Base-by-base conservation (phyloP, 2,797 vertebrate genomes). In the Hozukius guyotensis region DNA sequence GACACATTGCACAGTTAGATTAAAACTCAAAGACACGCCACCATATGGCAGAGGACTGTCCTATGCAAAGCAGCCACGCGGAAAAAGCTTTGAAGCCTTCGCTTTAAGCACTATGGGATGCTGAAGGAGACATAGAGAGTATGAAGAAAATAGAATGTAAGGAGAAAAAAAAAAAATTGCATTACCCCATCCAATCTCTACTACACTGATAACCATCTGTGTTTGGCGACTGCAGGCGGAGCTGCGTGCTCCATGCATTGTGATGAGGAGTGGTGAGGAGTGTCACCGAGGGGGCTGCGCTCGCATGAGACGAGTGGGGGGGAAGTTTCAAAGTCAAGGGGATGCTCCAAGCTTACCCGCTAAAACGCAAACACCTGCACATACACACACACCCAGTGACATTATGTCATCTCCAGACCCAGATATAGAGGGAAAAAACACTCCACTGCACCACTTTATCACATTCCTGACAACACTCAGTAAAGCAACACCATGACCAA, bases 321-420 rank as follows among this genome's bases (percentile, higher is more conserved):
- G 85, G 71, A 73, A 86, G 86, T 92, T 92, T 94, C 87, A 93
- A 93, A 94, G 93, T 94, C 89, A 90, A 92, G 88, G 75, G 74
- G 87, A 83, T 69, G 79, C 83, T 86, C 24, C 8, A 7, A 72
- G 81, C 87, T 86, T 49, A 36, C 49, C 34, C 24, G 14, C 38
- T 24, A 31, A 74, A 73, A 74, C 46, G n/a, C 73, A 72, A 31
- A 75, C 77, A 66, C 61, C 66, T 73, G 38, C 64, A 77, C 59
- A 27, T n/a, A 66, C 9, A 68, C 24, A 63, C 46, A 66, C 55
- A 70, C 22, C 62, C 49, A 6, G 24, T 6, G 34, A 31, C 10
- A 59, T 13, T 25, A 63, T 62, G 52, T 68, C 59, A 78, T 46
- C 55, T 27, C 3, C 59, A 72, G 36, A 61, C 27, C 6, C 24